Base-by-base conservation (phyloP, 2,888 invertebrate species). In the Polylopha cassiicola region DNA sequence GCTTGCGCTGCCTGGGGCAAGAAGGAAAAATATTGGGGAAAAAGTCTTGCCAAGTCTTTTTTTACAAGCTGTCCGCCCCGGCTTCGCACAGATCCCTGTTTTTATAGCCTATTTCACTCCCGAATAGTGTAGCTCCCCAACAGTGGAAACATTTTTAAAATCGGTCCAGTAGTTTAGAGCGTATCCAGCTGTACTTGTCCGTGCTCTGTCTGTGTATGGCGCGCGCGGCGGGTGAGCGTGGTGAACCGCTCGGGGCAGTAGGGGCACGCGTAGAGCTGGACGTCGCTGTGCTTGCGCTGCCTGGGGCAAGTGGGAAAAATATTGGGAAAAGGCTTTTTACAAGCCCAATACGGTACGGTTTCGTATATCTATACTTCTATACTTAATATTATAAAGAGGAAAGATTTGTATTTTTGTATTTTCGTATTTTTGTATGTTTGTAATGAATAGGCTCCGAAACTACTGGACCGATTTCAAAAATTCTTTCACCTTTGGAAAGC, bases 1-100 rank as follows among this genome's bases (percentile, higher is more conserved):
- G 54, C 31, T 51, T 51, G 20, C 54, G 50, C 20, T 53, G 54
- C 14, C 54, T 55, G 38, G 2, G n/a, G n/a, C n/a, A n/a, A n/a
- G 13, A 9, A 36, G 8, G 9, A 13, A 7, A 18, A 9, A 28
- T 11, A n/a, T 15, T 15, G 15, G 3, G 10, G 14, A 21, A 29
- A 8, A 37, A 16, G 10, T 28, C 2, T 18, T 18, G 27, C 26
- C 7, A 18, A 23, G n/a, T n/a, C n/a, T n/a, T n/a, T n/a, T n/a
- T n/a, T n/a, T n/a, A n/a, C n/a, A n/a, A n/a, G n/a, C n/a, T n/a
- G n/a, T n/a, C n/a, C n/a, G n/a, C n/a, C n/a, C n/a, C n/a, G n/a
- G n/a, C n/a, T n/a, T n/a, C n/a, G n/a, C n/a, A n/a, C n/a, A n/a
- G n/a, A n/a, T n/a, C n/a, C n/a, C n/a, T 17, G 9, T 23, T 29